These are phyloP conservation scores for Galago senegalensis DNA, from an alignment of 2,797 vertebrate species.

Conservation along the genomic window DNA sequence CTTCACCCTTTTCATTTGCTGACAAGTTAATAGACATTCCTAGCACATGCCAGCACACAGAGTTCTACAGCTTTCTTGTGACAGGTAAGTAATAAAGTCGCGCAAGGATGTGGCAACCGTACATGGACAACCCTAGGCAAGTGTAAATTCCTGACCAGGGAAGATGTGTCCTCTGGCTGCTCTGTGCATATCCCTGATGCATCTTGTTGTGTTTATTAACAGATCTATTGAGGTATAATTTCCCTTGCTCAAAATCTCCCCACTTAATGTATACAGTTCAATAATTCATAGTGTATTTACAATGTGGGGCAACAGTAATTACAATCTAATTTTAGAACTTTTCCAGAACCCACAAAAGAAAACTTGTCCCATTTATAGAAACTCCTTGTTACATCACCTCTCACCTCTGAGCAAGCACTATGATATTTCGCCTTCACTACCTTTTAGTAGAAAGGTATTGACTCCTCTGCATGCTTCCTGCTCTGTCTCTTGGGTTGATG, in stretches of 20 bases:
- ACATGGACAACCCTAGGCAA: not conserved
- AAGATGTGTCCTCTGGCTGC: not conserved
- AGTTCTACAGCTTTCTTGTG: constrained; percentile 71
- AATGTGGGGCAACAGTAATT: not conserved
- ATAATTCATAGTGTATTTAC: not conserved
- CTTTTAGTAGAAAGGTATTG: not conserved
- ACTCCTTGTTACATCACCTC: not conserved
- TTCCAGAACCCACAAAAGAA: not conserved
- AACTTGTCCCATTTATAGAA: not conserved
- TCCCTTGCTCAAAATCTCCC: not conserved
- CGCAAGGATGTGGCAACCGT: not conserved
- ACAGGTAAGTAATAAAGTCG: constrained; percentile 76
- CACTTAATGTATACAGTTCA: not conserved
- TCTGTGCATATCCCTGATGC: not conserved
- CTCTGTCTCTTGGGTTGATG: not conserved
- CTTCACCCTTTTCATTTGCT: constrained; percentile 81
- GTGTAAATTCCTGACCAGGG: constrained; percentile 31
- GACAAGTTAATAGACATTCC: constrained; percentile 85
- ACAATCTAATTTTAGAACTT: not conserved
- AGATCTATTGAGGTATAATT: not conserved
- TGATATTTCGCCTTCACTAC: not conserved
- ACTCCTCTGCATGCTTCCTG: not conserved
- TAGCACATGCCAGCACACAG: constrained; percentile 40
- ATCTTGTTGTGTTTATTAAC: constrained; percentile 13
- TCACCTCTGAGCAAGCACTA: not conserved